Conservation (phyloP, 2,797 vertebrate species). For the Acrossocheilus fasciatus region DNA sequence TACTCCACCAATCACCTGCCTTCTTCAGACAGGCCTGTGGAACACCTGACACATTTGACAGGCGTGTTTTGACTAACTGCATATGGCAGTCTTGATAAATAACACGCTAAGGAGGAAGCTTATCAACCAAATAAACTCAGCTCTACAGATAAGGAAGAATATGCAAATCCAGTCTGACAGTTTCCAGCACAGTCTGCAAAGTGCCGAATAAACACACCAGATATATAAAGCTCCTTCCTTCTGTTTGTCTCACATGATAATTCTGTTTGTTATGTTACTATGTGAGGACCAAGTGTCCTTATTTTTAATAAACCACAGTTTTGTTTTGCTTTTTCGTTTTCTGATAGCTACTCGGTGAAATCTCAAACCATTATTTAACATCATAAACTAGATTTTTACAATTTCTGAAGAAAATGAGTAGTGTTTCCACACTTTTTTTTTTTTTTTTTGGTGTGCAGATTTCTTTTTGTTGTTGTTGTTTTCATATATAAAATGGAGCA, state of each 20-base stretch:
- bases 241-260: constrained; percentile 10
- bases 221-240: constrained; percentile 25
- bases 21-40: constrained; percentile 24
- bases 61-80: constrained; percentile 51
- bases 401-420: not conserved
- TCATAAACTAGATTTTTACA: not conserved
- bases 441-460: too few species aligned
- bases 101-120: constrained; percentile 44
- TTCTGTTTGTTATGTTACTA: constrained; percentile 4
- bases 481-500: not conserved
- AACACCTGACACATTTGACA: constrained; percentile 38
- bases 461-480: too few species aligned
- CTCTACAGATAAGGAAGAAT: constrained; percentile 52
- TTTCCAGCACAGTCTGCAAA: constrained; percentile 37
- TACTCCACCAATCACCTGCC: not conserved
- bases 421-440: not conserved
- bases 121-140: constrained; percentile 59
- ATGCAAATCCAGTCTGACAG: constrained; percentile 48
- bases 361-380: not conserved
- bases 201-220: constrained; percentile 31
- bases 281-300: constrained; percentile 2
- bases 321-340: not conserved
- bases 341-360: not conserved
- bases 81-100: constrained; percentile 55
- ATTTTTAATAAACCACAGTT: not conserved